phyloP scores from a whole-genome alignment of 2,797 vertebrate genomes.

The Periophthalmus magnuspinnatus region DNA sequence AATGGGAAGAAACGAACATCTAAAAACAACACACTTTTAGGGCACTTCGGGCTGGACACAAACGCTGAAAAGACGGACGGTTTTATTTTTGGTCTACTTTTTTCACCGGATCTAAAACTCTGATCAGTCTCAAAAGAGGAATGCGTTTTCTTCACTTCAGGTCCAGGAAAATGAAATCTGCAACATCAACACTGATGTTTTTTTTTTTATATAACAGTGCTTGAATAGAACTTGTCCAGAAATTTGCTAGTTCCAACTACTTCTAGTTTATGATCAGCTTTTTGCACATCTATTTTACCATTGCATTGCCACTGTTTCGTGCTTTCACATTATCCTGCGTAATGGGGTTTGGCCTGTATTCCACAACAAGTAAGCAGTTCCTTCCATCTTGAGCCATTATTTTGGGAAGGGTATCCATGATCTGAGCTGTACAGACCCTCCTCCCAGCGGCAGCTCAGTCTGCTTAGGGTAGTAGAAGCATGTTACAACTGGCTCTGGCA shows the following conservation, averaged over 20 bases:
- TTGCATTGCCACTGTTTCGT: too few relatives aligned
- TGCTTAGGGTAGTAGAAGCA: too few relatives aligned
- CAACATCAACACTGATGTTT: not conserved
- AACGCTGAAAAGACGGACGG: not conserved
- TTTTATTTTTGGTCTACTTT: not conserved
- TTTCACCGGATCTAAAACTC: too few relatives aligned
- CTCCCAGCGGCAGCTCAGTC: not conserved
- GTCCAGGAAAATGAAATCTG: not conserved
- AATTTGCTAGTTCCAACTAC: too few relatives aligned
- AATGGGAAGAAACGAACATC: slow-evolving; percentile 7
- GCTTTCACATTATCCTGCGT: not conserved
- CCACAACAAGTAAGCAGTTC: too few relatives aligned
- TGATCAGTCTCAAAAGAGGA: too few relatives aligned
- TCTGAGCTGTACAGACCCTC: not conserved
- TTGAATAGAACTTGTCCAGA: not conserved
- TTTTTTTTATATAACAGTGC: not conserved
- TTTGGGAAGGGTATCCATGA: too few relatives aligned
- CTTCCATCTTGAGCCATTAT: too few relatives aligned
- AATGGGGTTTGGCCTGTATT: not conserved
- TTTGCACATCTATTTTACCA: too few relatives aligned
- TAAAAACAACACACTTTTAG: slow-evolving; percentile 4
- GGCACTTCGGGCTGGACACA: not conserved
- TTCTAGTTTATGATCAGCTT: too few relatives aligned
- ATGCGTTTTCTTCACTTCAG: not conserved
- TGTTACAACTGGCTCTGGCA: too few relatives aligned